Base-by-base conservation (phyloP, 2,888 invertebrate genomes). In the Plusia festucae region DNA sequence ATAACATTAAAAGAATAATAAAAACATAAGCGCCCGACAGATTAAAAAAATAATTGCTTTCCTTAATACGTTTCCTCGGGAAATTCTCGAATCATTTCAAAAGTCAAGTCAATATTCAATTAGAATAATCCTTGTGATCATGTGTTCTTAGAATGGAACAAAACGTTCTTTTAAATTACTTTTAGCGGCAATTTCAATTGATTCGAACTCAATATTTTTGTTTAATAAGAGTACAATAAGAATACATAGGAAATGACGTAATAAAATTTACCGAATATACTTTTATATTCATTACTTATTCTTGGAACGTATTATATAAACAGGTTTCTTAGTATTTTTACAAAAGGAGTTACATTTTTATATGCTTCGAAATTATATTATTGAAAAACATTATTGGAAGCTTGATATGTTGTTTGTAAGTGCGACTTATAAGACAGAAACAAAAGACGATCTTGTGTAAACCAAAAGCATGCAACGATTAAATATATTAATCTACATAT, bases 121-220 rank as follows among this genome's bases (percentile, higher is more conserved):
- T 49, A 49, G 46, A 49, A 49, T 49, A 49, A 49, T 49, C 46
- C 20, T 49, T 49, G 20, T 49, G 20, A 49, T 49, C 46, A 49
- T 49, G 20, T 49, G 46, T 49, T 49, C 46, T 49, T 0, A 49
- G 46, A 49, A 49, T 49, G 20, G 46, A 49, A 20, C 18, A 49
- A 49, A 49, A 49, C 18, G 20, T 18, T 20, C 46, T 11, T 49
- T 8, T 49, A 49, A 49, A 49, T 49, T 49, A 20, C 46, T 49
- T 49, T 20, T 20, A 49, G 46, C 20, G 46, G 46, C 46, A 49
- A 49, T 49, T 49, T 49, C 18, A 20, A 49, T 7, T 16, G 44
- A 44, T 16, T 18, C 46, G 18, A 18, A 49, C 2, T 20, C 46
- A 20, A 49, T 49, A 20, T 20, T 11, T 49, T 44, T 49, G 7